Base-by-base conservation (phyloP, 2,888 invertebrate species). In the Tachina fera region DNA sequence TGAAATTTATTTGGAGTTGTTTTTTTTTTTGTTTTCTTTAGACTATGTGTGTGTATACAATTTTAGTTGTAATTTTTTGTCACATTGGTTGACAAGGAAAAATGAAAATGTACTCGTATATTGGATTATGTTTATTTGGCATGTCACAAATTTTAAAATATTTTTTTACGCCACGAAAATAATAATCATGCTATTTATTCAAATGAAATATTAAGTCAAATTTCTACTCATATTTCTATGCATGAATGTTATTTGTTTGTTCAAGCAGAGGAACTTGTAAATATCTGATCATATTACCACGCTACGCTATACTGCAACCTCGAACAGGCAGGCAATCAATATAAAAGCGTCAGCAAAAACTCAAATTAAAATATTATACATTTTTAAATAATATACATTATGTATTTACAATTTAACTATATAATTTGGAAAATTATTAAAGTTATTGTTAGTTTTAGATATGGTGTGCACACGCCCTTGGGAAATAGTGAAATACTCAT, bases 261-360 rank as follows among this genome's bases (percentile, higher is more conserved):
- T 11, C 11, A 45, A 16, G 41, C 51, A 61, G 72, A 67, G 71
- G 16, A 63, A 19, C 81, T 63, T 74, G 74, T 81, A 74, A 77
- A 78, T 85, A 74, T 51, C 45, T 76, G 77, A 77, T 84, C 84
- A 74, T 74, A 81, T 84, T 84, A 84, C 84, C 76, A 67, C 49
- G 67, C 45, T 67, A 65, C 19, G 41, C 41, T 41, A 51, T 3
- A 31, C 5, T 31, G 16, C 19, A 49, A 49, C n/a, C 9, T 31
- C 14, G 11, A 51, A 61, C 49, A 19, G 11, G 9, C 60, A 31
- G 22, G 6, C 3, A 16, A n/a, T 47, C n/a, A 49, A 39, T 49
- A 68, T 63, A 60, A 67, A 61, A 56, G 49, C 49, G 68, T 84
- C 81, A 84, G 81, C 84, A 63, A 68, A 80, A 79, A 14, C 45